phyloP scores from a whole-genome alignment of 2,797 vertebrate genomes.

The Phataginus tricuspis region DNA sequence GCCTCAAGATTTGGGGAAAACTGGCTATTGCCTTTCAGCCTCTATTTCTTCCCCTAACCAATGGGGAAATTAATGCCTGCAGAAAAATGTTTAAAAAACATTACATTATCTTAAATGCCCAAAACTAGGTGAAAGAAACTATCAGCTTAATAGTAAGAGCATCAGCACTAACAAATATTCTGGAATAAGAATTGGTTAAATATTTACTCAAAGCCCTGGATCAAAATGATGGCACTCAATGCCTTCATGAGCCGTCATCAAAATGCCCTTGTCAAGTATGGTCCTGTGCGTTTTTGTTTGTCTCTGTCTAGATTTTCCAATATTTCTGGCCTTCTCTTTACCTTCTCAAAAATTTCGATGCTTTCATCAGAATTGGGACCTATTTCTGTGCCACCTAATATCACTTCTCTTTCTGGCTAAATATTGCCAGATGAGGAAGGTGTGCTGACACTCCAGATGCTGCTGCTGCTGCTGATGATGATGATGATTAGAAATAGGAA shows the following conservation, averaged over 20 bases:
- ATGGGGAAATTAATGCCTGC: background rate
- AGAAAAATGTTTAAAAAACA: background rate
- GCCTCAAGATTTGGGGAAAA: too few species aligned
- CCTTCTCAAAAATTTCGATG: background rate
- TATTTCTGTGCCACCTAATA: background rate
- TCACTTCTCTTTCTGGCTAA: background rate
- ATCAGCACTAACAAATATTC: background rate
- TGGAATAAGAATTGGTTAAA: background rate
- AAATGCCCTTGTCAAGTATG: background rate
- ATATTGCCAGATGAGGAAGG: background rate
- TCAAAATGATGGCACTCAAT: too few species aligned
- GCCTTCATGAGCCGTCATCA: too few species aligned
- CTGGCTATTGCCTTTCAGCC: background rate
- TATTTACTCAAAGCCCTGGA: background rate
- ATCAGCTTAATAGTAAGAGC: background rate
- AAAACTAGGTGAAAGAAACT: background rate
- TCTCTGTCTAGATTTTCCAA: too few species aligned
- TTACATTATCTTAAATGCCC: too few species aligned
- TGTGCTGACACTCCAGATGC: background rate
- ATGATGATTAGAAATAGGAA: background rate
- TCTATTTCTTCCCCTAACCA: background rate
- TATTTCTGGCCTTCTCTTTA: background rate
- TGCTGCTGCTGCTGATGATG: too few species aligned
- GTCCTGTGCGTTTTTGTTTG: background rate
- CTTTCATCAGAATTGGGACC: background rate